phyloP scores from a whole-genome alignment of 2,797 vertebrate genomes.

The Darevskia mixta region DNA sequence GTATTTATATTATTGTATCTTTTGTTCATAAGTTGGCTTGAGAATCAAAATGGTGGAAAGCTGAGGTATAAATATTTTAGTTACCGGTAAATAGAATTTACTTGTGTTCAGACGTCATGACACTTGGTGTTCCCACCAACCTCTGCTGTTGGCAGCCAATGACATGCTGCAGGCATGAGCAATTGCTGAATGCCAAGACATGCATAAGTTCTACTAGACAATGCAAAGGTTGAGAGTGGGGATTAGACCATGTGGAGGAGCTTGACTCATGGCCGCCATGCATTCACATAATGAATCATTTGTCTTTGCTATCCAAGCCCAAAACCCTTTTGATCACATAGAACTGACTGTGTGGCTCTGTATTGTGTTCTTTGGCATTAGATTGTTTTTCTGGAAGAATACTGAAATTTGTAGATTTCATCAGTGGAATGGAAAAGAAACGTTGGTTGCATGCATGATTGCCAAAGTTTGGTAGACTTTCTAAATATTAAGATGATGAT shows the following conservation, averaged over 20 bases:
- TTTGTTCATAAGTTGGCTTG: neutral
- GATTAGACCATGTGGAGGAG: neutral
- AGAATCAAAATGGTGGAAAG: neutral
- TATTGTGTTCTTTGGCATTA: conserved; percentile 4
- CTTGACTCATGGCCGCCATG: neutral
- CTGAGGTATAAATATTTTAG: neutral
- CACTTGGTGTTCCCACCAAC: neutral
- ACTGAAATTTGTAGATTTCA: conserved; percentile 1
- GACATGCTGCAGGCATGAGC: neutral
- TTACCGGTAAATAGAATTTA: neutral
- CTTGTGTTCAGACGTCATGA: neutral
- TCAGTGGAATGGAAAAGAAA: neutral
- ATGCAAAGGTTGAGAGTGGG: neutral
- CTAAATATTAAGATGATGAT: conserved; percentile 37
- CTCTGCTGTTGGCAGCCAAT: neutral
- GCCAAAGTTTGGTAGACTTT: neutral
- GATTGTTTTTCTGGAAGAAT: neutral
- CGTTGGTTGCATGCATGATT: neutral
- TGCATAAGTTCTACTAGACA: neutral
- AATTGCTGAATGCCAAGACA: neutral
- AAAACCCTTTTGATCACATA: neutral
- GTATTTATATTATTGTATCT: neutral
- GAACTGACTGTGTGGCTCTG: neutral
- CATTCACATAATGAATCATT: neutral
- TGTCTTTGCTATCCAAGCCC: neutral